phyloP scores from a whole-genome alignment of 2,888 invertebrate species.

The Reticulitermes lucifugus region DNA sequence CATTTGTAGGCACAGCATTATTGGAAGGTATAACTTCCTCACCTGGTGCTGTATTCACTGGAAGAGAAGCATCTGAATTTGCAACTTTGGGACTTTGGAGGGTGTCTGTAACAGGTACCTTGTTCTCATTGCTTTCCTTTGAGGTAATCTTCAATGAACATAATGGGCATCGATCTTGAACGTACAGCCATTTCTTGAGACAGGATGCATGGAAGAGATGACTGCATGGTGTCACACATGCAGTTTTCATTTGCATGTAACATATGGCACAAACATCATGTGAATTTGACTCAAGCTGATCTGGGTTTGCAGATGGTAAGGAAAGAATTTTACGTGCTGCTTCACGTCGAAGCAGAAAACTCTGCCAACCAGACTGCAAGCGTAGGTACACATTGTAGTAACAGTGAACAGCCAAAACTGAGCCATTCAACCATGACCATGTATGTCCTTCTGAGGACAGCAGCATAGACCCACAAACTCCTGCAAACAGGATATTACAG shows the following conservation, averaged over 20 bases:
- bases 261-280: conserved; percentile 69
- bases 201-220: conserved; percentile 67
- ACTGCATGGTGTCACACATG: conserved; percentile 66
- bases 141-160: conserved; percentile 57
- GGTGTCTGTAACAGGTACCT: background rate
- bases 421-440: conserved; percentile 64
- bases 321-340: conserved; percentile 64
- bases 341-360: conserved; percentile 63
- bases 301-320: conserved; percentile 41
- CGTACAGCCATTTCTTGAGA: conserved; percentile 68
- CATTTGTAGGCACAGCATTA: background rate
- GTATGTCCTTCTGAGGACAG: conserved; percentile 60
- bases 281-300: conserved; percentile 53
- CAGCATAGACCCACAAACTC: conserved; percentile 40
- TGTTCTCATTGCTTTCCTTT: background rate
- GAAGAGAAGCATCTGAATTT: background rate
- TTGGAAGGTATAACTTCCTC: background rate
- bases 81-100: too few relatives aligned
- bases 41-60: background rate
- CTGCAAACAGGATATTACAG: background rate
- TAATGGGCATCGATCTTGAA: conserved; percentile 67
- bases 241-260: conserved; percentile 71
- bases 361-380: conserved; percentile 64
- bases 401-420: conserved; percentile 66
- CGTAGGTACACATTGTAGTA: conserved; percentile 69